Evolutionary conservation across 1,140 invertebrate species (phyloP), one percentile per base, ranked within the genome.

Genomic region (Wasmannia auropunctata): DNA sequence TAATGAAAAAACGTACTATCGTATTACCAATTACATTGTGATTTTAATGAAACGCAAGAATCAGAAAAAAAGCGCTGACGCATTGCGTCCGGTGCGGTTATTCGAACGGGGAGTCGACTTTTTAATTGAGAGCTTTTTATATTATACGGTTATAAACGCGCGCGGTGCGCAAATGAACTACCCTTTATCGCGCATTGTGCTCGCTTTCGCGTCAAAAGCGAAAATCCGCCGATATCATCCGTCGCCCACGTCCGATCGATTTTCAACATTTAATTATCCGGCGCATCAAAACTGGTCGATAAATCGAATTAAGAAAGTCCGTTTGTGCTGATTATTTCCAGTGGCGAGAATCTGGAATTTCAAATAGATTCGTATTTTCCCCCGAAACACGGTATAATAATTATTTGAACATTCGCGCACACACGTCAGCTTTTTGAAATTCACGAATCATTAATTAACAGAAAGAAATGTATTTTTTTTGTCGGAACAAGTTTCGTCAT

Each of bases 1-100:
- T 89, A 89, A 89, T 85, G 88, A 89, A 85, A 85, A 85, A 90
- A 90, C 87, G 72, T 86, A 75, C 88, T 90, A 89, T 90, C 88
- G 85, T 84, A 89, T 90, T 87, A 89, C 88, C 88, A 90, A 90
- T 90, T 90, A 90, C 69, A 86, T 74, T 83, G 65, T 79, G 77
- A 88, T 89, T 83, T 72, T 74, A 75, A 80, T 58, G 67, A 69
- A 76, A 63, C 54, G 31, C 34, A 51, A 49, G 43, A 67, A 84
- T 72, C 72, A 72, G 84, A 87, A 77, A 77, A 79, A 77, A 81
- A 65, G 49, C 58, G 58, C 56, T 85, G 87, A 89, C 88, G 86
- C 84, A 89, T 88, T 89, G 65, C 84, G 85, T 89, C 88, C 85
- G 69, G 81, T 65, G 72, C 43, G 58, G 74, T 85, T 85, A 77